Base-by-base conservation (phyloP, 23 tunicate genomes). In the Styela clava region DNA sequence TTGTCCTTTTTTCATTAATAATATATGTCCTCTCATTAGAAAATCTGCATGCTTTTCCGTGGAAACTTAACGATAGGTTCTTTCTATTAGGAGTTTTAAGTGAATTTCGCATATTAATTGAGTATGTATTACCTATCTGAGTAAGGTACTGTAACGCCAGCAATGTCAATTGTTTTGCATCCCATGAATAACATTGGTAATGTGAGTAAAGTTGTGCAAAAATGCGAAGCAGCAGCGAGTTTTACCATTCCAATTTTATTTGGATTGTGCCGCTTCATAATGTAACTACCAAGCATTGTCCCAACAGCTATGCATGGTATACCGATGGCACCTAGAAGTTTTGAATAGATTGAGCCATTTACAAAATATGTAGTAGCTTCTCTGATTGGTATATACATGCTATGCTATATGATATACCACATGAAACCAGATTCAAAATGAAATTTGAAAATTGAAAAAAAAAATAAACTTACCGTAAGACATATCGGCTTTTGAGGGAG, bases 231-330 rank as follows among this genome's bases (percentile, higher is more conserved):
- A 23, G 78, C 2, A 2, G 69, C 35, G 27, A 86, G 5, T n/a
- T 71, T 78, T 7, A 73, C 64, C 27, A 86, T 91, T 2, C 91
- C 91, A 33, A 24, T 28, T 5, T 1, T 16, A 20, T 35, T 78
- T 27, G 85, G 79, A 68, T 86, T 86, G 77, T 79, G 77, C 12
- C 85, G 22, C 52, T 86, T 86, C 20, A 86, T 37, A 7, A 78
- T 70, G 7, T 72, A 86, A 83, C 91, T 86, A 64, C 98, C 98
- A 2, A 68, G 12, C 34, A 93, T 12, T 9, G 93, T 88, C 16
- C 98, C 98, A 7, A 93, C 62, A 16, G 86, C 83, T 3, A 93
- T 79, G 76, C 77, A 90, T 26, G 98, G 93, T 22, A 85, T 51
- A 31, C 79, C 69, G 2, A 81, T 77, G 20, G 87, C 79, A 21